Evolutionary conservation across 1,140 invertebrate species (phyloP).

Genomic region (Drosophila biarmipes): DNA sequence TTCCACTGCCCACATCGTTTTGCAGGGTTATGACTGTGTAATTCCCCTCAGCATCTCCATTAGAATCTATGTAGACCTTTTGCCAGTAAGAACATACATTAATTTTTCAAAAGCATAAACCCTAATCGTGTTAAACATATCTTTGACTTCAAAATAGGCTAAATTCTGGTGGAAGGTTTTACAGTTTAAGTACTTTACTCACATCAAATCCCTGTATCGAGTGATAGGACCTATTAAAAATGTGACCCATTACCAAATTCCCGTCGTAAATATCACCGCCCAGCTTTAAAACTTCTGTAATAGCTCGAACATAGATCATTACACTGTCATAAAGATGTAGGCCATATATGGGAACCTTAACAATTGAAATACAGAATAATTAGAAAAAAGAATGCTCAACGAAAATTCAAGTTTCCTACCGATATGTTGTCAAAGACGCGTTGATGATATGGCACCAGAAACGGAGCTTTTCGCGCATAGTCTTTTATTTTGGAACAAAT

Average conservation of each 20-base stretch:
- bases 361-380: neutral
- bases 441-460: slow-evolving; percentile 90
- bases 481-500: slow-evolving; percentile 88
- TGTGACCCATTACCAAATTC: slow-evolving; percentile 88
- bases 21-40: slow-evolving; percentile 93
- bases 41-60: slow-evolving; percentile 96
- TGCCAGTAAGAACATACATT: neutral
- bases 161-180: neutral
- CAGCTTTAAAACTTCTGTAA: slow-evolving; percentile 89
- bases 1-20: slow-evolving; percentile 84
- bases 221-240: slow-evolving; percentile 90
- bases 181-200: slow-evolving; percentile 69
- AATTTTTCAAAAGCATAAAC: neutral
- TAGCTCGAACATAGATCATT: slow-evolving; percentile 92
- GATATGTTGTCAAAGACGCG: slow-evolving; percentile 88
- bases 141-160: too few relatives aligned
- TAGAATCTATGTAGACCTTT: slow-evolving; percentile 92
- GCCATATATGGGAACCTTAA: slow-evolving; percentile 92
- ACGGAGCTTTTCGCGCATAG: slow-evolving; percentile 88
- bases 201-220: slow-evolving; percentile 91
- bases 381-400: neutral
- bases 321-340: slow-evolving; percentile 95
- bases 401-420: slow-evolving; percentile 79
- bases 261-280: slow-evolving; percentile 90
- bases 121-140: too few relatives aligned